Conservation (phyloP, 2,797 vertebrate species). For the Acanthiza pusilla region DNA sequence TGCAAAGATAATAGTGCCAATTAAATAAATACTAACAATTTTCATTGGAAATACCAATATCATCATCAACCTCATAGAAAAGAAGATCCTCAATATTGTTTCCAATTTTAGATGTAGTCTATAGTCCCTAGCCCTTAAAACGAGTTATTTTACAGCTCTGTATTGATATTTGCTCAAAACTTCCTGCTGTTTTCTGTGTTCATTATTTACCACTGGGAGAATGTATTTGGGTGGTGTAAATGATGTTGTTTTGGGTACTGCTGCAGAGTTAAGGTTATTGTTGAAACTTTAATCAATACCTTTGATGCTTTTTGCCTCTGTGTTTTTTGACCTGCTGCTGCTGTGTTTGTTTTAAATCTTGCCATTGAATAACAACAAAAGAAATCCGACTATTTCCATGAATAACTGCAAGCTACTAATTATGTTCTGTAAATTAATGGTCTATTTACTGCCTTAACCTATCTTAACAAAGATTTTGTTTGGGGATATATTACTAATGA, state of each 20-base stretch:
- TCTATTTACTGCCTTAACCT: slow-evolving; percentile 60
- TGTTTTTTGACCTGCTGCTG: slow-evolving; percentile 21
- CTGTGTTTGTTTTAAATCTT: slow-evolving; percentile 24
- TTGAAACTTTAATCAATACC: slow-evolving; percentile 25
- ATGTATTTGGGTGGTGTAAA: slow-evolving; percentile 8
- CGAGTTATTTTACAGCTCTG: background rate
- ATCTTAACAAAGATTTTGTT: slow-evolving; percentile 59
- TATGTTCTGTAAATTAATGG: slow-evolving; percentile 66
- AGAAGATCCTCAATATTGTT: background rate
- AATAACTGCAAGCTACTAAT: slow-evolving; percentile 64
- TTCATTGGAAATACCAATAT: background rate
- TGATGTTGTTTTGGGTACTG: background rate
- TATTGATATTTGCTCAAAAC: slow-evolving; percentile 15
- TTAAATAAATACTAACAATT: background rate
- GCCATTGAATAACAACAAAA: slow-evolving; percentile 27
- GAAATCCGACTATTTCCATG: slow-evolving; percentile 13
- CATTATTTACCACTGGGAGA: slow-evolving; percentile 12
- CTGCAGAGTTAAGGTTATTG: slow-evolving; percentile 32
- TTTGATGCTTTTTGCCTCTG: background rate
- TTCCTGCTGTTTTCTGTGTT: background rate
- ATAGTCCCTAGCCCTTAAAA: background rate
- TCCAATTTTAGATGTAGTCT: background rate
- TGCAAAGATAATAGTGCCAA: background rate
- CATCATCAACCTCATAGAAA: background rate
- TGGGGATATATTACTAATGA: slow-evolving; percentile 63